These are phyloP conservation scores for Mactromeris polynyma DNA, from an alignment of 2,888 invertebrate species.

Conservation along the genomic window DNA sequence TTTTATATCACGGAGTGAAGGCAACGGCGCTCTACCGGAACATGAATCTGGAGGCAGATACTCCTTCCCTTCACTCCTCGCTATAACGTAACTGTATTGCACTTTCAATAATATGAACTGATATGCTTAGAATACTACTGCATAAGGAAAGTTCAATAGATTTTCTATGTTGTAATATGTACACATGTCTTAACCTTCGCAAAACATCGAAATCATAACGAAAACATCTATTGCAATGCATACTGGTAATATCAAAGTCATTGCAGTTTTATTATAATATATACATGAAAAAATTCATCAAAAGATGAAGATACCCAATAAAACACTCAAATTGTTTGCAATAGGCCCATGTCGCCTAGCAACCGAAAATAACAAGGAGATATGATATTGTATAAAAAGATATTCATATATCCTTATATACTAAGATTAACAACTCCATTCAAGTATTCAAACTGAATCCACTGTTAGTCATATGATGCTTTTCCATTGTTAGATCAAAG, in stretches of 20 bases:
- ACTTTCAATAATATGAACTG: conserved; percentile 25
- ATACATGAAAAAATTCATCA: not conserved
- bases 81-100: conserved; percentile 20
- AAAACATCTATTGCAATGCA: not conserved
- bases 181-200: not conserved
- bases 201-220: not conserved
- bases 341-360: not conserved
- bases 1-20: not conserved
- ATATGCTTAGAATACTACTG: conserved; percentile 30
- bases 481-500: too few species aligned
- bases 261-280: not conserved
- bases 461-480: too few species aligned
- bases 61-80: not conserved
- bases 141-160: conserved; percentile 9
- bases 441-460: not conserved
- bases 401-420: too few species aligned
- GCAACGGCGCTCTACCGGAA: not conserved
- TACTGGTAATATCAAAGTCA: conserved; percentile 2
- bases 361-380: not conserved
- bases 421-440: not conserved
- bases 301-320: not conserved
- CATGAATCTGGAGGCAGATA: not conserved
- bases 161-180: not conserved
- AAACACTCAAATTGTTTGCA: not conserved
- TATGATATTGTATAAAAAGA: too few species aligned